Evolutionary conservation across 2,797 vertebrate species (phyloP).

Genomic region (Sarcophilus harrisii): DNA sequence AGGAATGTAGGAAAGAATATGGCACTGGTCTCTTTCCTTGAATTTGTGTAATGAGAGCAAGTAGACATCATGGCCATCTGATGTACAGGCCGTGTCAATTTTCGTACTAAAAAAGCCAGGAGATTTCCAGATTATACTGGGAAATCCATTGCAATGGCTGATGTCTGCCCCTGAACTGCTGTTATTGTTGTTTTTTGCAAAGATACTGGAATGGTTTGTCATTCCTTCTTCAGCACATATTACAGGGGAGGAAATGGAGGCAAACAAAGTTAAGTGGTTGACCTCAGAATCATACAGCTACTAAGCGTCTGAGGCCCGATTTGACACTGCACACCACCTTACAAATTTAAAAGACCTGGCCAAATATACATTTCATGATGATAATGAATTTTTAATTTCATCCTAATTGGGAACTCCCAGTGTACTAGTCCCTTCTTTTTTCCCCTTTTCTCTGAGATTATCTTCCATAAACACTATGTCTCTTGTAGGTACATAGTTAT

Average conservation of each 20-base stretch:
- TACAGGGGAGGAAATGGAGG: neutral
- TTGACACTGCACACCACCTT: neutral
- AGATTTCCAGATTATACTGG: neutral
- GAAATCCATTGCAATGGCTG: constrained; percentile 46
- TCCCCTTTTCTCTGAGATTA: neutral
- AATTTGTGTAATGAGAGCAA: constrained; percentile 54
- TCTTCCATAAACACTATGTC: neutral
- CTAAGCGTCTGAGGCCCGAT: neutral
- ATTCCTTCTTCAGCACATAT: neutral
- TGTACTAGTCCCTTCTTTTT: neutral
- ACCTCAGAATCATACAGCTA: neutral
- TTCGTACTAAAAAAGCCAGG: neutral
- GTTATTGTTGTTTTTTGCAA: neutral
- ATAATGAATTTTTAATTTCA: neutral
- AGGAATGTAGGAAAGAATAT: constrained; percentile 42
- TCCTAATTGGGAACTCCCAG: neutral
- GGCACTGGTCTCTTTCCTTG: neutral
- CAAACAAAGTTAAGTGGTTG: neutral
- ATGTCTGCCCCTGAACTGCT: constrained; percentile 42
- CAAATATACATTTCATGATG: neutral
- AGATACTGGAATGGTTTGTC: neutral
- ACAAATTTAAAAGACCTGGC: neutral
- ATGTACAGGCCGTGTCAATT: constrained; percentile 44
- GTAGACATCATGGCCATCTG: constrained; percentile 20
- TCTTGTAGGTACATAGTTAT: neutral